A percentile compares a stretch with the other conserved stretches of the same genome.
Conservation (phyloP, 2,888 invertebrate species). For the Pilophorus perplexus region DNA sequence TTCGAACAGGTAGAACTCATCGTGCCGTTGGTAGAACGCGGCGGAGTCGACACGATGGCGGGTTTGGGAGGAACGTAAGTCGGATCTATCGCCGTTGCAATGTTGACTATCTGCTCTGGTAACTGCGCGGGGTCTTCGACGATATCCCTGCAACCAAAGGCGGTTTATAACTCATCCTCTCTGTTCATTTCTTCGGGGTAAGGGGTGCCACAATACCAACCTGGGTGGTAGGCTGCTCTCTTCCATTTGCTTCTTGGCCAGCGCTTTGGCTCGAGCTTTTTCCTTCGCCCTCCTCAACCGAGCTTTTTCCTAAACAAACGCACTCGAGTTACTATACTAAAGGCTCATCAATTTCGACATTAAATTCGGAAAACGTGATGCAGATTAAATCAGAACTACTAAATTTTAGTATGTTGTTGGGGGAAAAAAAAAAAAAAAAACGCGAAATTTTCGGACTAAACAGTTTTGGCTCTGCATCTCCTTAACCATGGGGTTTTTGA, state of each 20-base stretch:
- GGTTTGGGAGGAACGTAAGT: slow-evolving; percentile 56
- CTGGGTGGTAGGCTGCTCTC: not conserved
- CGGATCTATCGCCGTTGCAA: slow-evolving; percentile 67
- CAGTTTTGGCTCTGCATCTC: too few species aligned
- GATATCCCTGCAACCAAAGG: not conserved
- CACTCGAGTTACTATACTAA: too few species aligned
- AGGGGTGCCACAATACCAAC: too few species aligned
- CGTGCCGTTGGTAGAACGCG: slow-evolving; percentile 13
- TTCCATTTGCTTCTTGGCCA: slow-evolving; percentile 55
- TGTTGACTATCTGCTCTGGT: slow-evolving; percentile 53
- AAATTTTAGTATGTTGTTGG: too few species aligned
- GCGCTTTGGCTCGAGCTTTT: slow-evolving; percentile 63
- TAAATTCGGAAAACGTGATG: too few species aligned
- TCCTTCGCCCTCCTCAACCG: slow-evolving; percentile 69
- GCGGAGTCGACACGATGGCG: not conserved
- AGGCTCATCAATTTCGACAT: too few species aligned
- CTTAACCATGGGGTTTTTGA: too few species aligned
- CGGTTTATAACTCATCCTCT: too few species aligned
- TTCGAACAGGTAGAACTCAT: slow-evolving; percentile 1
- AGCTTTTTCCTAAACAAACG: slow-evolving; percentile 61
- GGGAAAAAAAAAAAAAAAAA: too few species aligned
- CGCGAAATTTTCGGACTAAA: too few species aligned
- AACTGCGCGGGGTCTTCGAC: not conserved
- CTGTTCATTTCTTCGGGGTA: too few species aligned
- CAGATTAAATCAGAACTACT: too few species aligned